phyloP scores from a whole-genome alignment of 2,888 invertebrate species.

The Diaprepes abbreviatus region DNA sequence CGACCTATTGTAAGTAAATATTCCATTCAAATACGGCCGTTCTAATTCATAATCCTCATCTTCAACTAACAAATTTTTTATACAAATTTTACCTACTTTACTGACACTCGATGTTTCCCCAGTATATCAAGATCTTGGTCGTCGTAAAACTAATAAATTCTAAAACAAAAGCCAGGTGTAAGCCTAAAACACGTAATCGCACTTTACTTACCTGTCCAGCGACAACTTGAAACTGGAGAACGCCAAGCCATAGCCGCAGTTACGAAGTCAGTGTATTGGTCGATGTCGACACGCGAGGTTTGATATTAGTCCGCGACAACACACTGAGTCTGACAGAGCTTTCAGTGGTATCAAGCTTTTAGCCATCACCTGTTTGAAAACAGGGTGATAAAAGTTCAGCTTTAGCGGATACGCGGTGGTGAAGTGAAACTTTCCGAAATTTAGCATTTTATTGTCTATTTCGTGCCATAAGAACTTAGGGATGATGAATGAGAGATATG shows the following conservation, averaged over 20 bases:
- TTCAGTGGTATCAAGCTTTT: slow-evolving; percentile 14
- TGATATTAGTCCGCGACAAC: slow-evolving; percentile 7
- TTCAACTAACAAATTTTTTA: too few species aligned
- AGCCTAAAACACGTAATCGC: slow-evolving; percentile 25
- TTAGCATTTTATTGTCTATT: neutral
- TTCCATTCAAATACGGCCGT: too few species aligned
- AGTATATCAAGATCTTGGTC: neutral
- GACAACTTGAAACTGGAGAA: slow-evolving; percentile 44
- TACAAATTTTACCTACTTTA: too few species aligned
- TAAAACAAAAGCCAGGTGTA: slow-evolving; percentile 17
- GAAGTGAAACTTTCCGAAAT: slow-evolving; percentile 1
- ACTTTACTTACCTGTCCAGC: slow-evolving; percentile 46
- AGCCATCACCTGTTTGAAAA: slow-evolving; percentile 22
- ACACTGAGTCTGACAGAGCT: slow-evolving; percentile 15
- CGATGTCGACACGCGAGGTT: slow-evolving; percentile 30
- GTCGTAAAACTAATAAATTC: neutral
- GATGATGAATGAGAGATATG: slow-evolving; percentile 28
- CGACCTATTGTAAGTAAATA: too few species aligned
- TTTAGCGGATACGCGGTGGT: slow-evolving; percentile 4
- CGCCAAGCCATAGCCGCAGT: slow-evolving; percentile 33
- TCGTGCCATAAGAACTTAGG: slow-evolving; percentile 4
- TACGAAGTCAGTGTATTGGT: slow-evolving; percentile 36
- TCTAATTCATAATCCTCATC: too few species aligned
- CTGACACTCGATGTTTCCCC: too few species aligned
- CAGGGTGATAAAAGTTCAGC: neutral